phyloP scores from a whole-genome alignment of 2,113 vertebrate species.

The Eclectus roratus region DNA sequence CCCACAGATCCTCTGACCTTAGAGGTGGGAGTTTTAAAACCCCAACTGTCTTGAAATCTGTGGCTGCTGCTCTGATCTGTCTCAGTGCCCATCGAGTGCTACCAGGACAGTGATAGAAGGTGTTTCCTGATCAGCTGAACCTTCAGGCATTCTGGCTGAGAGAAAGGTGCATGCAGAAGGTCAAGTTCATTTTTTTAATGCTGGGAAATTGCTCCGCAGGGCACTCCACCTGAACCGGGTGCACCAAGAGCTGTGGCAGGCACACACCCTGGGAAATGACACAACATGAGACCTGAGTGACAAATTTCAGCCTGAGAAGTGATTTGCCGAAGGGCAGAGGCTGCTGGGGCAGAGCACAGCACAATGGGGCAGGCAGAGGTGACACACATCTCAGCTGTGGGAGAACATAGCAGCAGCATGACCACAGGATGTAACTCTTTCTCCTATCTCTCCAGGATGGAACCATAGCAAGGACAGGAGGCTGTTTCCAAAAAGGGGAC shows the following conservation, averaged over 20 bases:
- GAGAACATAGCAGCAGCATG: not conserved
- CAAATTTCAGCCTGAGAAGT: not conserved
- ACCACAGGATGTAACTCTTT: not conserved
- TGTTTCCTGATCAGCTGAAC: not conserved
- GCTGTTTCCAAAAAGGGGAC: not conserved
- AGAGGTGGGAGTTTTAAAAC: not conserved
- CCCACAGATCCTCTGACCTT: not conserved
- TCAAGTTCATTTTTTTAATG: not conserved
- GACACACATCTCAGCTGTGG: not conserved
- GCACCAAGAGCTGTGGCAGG: too few species aligned
- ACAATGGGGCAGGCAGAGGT: not conserved
- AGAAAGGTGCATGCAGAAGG: not conserved
- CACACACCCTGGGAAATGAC: not conserved
- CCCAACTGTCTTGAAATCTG: not conserved
- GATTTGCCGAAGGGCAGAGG: not conserved
- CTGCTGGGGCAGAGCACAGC: not conserved
- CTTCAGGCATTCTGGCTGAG: not conserved
- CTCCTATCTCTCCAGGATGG: not conserved
- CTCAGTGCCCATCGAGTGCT: not conserved
- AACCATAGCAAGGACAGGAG: not conserved
- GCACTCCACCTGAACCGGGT: not conserved
- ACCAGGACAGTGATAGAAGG: not conserved
- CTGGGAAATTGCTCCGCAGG: not conserved
- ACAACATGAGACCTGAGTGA: rapidly evolving
- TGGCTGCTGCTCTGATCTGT: not conserved